A percentile compares a stretch with the other conserved stretches of the same genome.
These are phyloP conservation scores for Girardinus metallicus DNA, from an alignment of 2,797 vertebrate genomes.

Conservation along the genomic window DNA sequence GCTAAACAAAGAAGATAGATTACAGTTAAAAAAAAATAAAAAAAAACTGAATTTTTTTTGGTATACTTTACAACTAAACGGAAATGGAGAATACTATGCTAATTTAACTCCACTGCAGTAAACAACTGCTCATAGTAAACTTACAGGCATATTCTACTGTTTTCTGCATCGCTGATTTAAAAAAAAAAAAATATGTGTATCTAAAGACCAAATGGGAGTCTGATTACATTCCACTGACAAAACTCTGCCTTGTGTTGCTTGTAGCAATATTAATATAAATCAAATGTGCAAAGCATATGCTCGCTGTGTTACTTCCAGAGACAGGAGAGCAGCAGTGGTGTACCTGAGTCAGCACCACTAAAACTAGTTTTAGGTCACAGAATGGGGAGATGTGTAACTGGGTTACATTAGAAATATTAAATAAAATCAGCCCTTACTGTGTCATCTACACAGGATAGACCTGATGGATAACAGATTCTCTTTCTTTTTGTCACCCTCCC, in stretches of 20 bases:
- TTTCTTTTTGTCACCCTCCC: neutral
- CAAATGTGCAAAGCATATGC: neutral
- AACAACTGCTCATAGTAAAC: neutral
- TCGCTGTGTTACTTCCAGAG: neutral
- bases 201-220: neutral
- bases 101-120: neutral
- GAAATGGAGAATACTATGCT: neutral
- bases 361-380: slow-evolving; percentile 54
- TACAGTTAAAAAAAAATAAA: neutral
- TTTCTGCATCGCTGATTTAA: neutral
- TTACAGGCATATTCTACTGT: neutral
- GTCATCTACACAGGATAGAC: slow-evolving; percentile 25
- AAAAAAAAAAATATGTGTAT: too few relatives aligned
- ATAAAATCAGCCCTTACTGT: slow-evolving; percentile 34
- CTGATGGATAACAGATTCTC: slow-evolving; percentile 14
- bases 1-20: neutral
- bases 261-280: neutral
- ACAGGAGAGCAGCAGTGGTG: slow-evolving; percentile 2
- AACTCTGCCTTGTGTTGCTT: neutral
- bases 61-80: neutral
- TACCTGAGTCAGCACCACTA: slow-evolving; percentile 47
- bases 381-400: slow-evolving; percentile 41
- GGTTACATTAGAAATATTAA: slow-evolving; percentile 46
- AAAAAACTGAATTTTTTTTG: neutral
- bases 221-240: neutral